phyloP scores from a whole-genome alignment of 2,888 invertebrate genomes.

The Reticulitermes lucifugus region DNA sequence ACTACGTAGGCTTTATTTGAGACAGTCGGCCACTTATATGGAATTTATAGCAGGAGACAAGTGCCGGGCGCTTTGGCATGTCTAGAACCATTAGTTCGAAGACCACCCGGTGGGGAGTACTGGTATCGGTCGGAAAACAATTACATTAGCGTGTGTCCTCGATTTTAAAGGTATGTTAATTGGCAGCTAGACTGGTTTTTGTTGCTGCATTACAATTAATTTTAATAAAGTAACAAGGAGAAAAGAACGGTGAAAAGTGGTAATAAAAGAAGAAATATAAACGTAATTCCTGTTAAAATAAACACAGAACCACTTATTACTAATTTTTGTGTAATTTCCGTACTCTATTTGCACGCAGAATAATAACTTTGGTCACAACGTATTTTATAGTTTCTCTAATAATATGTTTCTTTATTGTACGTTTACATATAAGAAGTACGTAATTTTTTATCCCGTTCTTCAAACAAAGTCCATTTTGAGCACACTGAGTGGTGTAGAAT shows the following conservation, averaged over 20 bases:
- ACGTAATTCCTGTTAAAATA: not conserved
- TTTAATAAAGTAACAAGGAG: not conserved
- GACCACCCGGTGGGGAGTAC: conserved; percentile 8
- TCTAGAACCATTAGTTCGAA: conserved; percentile 14
- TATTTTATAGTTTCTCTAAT: too few species aligned
- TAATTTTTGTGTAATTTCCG: too few species aligned
- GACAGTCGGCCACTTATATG: not conserved
- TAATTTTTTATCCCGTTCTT: too few species aligned
- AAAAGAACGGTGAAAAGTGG: not conserved
- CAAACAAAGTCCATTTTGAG: too few species aligned
- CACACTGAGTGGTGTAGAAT: too few species aligned
- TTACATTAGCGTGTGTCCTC: conserved; percentile 25
- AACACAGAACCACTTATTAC: too few species aligned
- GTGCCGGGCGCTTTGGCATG: not conserved
- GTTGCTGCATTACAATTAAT: conserved; percentile 26
- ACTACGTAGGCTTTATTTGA: too few species aligned
- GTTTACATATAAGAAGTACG: too few species aligned
- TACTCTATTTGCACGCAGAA: too few species aligned
- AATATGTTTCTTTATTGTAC: too few species aligned
- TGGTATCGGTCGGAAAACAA: conserved; percentile 15
- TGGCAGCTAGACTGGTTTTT: conserved; percentile 33
- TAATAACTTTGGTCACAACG: too few species aligned
- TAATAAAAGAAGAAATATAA: not conserved
- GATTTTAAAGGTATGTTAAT: conserved; percentile 31
- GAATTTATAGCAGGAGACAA: not conserved